A percentile compares a stretch with the other conserved stretches of the same genome.
Conservation (phyloP, 2,797 vertebrate species). For the Manis pentadactyla region DNA sequence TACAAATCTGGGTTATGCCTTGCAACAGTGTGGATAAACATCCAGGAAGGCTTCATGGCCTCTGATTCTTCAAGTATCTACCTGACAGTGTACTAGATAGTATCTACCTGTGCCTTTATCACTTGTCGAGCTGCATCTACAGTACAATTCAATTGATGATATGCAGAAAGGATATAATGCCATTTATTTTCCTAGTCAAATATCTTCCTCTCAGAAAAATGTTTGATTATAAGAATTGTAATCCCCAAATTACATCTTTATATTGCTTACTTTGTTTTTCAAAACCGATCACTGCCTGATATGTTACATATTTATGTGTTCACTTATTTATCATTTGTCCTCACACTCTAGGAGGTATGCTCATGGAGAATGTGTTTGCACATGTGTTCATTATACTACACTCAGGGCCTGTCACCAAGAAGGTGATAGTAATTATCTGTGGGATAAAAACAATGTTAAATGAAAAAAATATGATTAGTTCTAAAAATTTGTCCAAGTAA, state of each 20-base stretch:
- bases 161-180: neutral
- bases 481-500: neutral
- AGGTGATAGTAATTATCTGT: neutral
- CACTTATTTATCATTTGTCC: neutral
- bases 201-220: rapidly evolving
- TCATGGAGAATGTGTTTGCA: neutral
- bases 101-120: neutral
- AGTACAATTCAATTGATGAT: neutral
- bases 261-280: neutral
- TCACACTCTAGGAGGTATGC: neutral
- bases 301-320: neutral
- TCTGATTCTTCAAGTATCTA: neutral
- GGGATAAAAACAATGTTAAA: neutral
- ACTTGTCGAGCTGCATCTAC: neutral
- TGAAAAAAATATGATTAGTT: neutral
- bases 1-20: neutral
- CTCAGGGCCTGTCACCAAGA: neutral
- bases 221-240: neutral
- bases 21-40: neutral
- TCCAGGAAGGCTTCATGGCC: neutral
- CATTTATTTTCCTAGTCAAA: neutral
- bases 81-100: neutral
- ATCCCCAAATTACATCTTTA: neutral
- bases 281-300: neutral
- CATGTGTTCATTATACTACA: neutral